Percentiles rank a stretch among this genome's conserved stretches.
phyloP scores from a whole-genome alignment of 1,140 invertebrate species.

The Megalonaias nervosa region DNA sequence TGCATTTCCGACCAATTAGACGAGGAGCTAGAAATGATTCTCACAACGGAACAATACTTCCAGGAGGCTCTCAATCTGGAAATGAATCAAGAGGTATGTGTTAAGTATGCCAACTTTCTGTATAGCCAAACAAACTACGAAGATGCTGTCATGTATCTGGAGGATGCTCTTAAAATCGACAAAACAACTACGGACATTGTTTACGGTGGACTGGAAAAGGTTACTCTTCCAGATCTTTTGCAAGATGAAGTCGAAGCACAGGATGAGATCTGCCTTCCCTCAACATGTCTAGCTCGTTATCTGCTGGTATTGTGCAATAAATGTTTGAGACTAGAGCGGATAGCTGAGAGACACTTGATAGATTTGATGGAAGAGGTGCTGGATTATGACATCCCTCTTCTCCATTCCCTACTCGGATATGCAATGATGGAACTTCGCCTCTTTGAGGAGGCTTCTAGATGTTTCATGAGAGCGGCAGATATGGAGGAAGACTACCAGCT shows the following conservation, averaged over 20 bases:
- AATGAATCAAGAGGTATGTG: slow-evolving; percentile 57
- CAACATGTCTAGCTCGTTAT: slow-evolving; percentile 56
- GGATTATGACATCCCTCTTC: slow-evolving; percentile 56
- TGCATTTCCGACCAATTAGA: slow-evolving; percentile 62
- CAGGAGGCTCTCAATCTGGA: slow-evolving; percentile 61
- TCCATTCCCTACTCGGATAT: slow-evolving; percentile 63
- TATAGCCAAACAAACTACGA: slow-evolving; percentile 66
- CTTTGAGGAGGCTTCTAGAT: slow-evolving; percentile 60
- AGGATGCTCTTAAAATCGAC: slow-evolving; percentile 53
- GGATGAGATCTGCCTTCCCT: slow-evolving; percentile 64
- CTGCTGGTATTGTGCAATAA: slow-evolving; percentile 61
- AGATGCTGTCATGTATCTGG: slow-evolving; percentile 57
- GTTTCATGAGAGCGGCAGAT: slow-evolving; percentile 53
- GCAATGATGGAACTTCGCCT: slow-evolving; percentile 64
- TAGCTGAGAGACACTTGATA: slow-evolving; percentile 55
- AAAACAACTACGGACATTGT: slow-evolving; percentile 52
- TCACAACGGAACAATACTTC: slow-evolving; percentile 60
- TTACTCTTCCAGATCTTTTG: slow-evolving; percentile 63
- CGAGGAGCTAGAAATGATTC: slow-evolving; percentile 62
- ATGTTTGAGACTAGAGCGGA: slow-evolving; percentile 42
- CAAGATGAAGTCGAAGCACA: slow-evolving; percentile 67
- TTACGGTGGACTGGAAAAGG: slow-evolving; percentile 64
- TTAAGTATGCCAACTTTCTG: slow-evolving; percentile 67
- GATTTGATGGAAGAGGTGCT: slow-evolving; percentile 57
- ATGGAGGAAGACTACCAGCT: slow-evolving; percentile 62